These are phyloP conservation scores for Pachypsylla venusta DNA, from an alignment of 1,140 invertebrate species.

Conservation along the genomic window DNA sequence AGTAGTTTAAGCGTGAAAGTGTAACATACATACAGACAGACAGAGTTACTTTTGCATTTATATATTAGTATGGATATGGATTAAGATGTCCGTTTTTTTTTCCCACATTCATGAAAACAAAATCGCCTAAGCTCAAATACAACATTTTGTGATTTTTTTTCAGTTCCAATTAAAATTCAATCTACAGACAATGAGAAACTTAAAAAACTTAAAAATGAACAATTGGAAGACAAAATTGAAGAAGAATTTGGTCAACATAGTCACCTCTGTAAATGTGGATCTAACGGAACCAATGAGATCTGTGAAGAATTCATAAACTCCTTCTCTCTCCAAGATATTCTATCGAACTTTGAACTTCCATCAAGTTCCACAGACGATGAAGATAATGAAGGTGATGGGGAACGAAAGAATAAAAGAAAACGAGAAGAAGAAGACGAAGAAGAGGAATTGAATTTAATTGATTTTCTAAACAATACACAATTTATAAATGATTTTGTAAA, in stretches of 20 bases:
- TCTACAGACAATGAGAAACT: too few species aligned
- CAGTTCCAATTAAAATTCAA: too few species aligned
- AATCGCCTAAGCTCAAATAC: too few species aligned
- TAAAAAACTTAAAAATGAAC: too few species aligned
- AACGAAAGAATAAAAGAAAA: background rate
- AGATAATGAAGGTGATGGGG: background rate
- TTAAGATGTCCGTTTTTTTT: too few species aligned
- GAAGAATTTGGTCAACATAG: background rate
- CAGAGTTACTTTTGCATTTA: too few species aligned
- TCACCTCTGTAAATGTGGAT: constrained; percentile 3
- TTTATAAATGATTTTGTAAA: constrained; percentile 4
- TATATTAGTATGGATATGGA: too few species aligned
- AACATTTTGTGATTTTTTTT: too few species aligned
- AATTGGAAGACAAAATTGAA: constrained; percentile 7
- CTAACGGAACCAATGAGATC: constrained; percentile 6
- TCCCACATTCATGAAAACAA: too few species aligned
- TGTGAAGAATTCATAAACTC: constrained; percentile 8
- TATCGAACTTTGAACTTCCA: constrained; percentile 7
- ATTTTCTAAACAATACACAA: constrained; percentile 1
- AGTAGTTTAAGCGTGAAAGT: too few species aligned
- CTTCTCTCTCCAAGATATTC: constrained; percentile 1
- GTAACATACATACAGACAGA: too few species aligned
- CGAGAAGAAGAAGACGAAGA: background rate
- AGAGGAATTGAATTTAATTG: background rate
- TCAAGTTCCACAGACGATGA: background rate